These are phyloP conservation scores for Mimachlamys varia DNA, from an alignment of 2,888 invertebrate species.

Conservation along the genomic window DNA sequence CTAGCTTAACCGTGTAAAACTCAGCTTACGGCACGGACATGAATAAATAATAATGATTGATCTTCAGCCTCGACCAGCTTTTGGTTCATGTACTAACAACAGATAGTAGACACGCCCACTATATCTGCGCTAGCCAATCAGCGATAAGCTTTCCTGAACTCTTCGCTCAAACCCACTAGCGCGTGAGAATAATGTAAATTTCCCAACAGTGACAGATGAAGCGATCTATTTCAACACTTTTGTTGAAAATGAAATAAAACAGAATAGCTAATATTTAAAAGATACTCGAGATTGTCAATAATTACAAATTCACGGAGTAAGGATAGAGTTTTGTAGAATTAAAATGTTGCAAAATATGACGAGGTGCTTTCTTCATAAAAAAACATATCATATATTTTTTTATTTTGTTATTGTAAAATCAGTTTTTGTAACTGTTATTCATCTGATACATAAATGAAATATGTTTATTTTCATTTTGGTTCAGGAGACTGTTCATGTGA, in stretches of 20 bases:
- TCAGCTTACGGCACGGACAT: slow-evolving; percentile 51
- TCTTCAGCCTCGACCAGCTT: slow-evolving; percentile 34
- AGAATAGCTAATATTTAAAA: not conserved
- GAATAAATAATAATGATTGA: slow-evolving; percentile 57
- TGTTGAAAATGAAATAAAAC: slow-evolving; percentile 14
- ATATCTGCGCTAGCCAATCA: not conserved
- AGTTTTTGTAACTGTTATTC: not conserved
- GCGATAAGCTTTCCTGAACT: not conserved
- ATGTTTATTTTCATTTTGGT: no score
- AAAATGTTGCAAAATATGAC: not conserved
- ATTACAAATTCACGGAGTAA: not conserved
- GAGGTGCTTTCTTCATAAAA: not conserved
- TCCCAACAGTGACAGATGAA: not conserved
- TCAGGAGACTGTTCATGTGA: no score
- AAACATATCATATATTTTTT: not conserved
- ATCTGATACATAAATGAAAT: no score
- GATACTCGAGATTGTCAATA: slow-evolving; percentile 15
- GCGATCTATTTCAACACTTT: slow-evolving; percentile 5
- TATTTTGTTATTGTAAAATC: not conserved
- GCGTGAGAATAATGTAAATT: slow-evolving; percentile 36
- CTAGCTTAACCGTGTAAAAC: slow-evolving; percentile 54
- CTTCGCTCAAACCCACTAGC: slow-evolving; percentile 36
- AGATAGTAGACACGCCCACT: slow-evolving; percentile 8
- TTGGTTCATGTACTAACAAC: not conserved
- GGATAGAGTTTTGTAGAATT: not conserved